Evolutionary conservation across 2,888 invertebrate genomes (phyloP), one percentile per base, ranked within the genome.

Genomic region (Drosophila siamana): DNA sequence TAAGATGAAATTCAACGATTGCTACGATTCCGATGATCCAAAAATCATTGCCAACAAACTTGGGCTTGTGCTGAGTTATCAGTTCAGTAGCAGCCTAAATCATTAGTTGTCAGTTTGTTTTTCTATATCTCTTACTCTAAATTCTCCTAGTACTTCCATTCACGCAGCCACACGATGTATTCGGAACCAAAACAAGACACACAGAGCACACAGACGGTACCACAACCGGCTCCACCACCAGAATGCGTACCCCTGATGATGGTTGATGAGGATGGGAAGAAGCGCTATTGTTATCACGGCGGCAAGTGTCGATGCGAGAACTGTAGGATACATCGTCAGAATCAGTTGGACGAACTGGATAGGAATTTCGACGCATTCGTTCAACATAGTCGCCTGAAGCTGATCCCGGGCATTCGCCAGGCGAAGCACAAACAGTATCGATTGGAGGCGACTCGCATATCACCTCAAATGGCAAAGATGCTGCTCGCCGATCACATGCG

Each of bases 241-340:
- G 0, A 16, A n/a, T 85, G 84, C 59, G 51, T 76, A 4, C 89
- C 89, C 0, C 60, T 89, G n/a, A 11, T 67, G n/a, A 57, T 89
- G 69, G 69, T 88, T 15, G 84, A 89, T 48, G 64, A 70, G 24
- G 89, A 85, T 73, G 74, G 69, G 4, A 76, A 65, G 59, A 68
- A 66, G 24, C 47, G 60, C 6, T 85, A 85, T 22, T 85, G 84
- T 46, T 85, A 85, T 22, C 88, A 89, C 46, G 89, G 89, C 8
- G 86, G 86, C 48, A 89, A 83, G 36, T 85, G 84, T 24, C 68
- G 67, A 2, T 85, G 84, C 55, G 51, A 41, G 2, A 47, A 38
- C 0, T 85, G 84, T 46, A 52, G n/a, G 0, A 40, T 24, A 8
- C 56, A 68, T 6, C 71, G 79, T 2, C 51, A 63, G 8, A 6